Base-by-base conservation (phyloP, 2,888 invertebrate genomes). In the Papilio gigon region DNA sequence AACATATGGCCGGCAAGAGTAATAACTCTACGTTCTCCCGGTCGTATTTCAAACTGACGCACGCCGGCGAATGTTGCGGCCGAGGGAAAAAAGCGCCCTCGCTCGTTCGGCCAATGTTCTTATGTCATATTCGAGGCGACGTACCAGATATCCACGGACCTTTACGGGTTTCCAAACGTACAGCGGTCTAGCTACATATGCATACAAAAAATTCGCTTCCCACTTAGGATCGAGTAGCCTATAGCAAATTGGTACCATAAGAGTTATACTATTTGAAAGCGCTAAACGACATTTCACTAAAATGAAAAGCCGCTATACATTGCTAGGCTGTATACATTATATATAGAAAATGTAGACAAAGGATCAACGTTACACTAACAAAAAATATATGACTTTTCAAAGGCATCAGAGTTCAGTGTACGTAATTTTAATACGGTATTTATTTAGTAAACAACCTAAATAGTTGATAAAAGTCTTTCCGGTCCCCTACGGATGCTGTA, bases 41-140 rank as follows among this genome's bases (percentile, higher is more conserved):
- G 72, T 68, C 73, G 75, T 76, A 74, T 74, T 73, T 77, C 76
- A 77, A 73, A 71, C 73, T 71, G 75, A 75, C 72, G 70, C 74
- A 73, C 72, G 73, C 71, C 59, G 35, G 33, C 25, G 20, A 56
- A 67, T 61, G 44, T 37, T 44, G 50, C 64, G 47, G 20, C 42
- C 25, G 20, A 61, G 66, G 69, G 70, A 71, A 72, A 73, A 75
- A 71, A 69, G 61, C 53, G 67, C 65, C 71, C 74, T 74, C 72
- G 67, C 70, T 65, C 60, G 2, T 25, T 35, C 50, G 37, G n/a
- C 50, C 25, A 4, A 47, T 53, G 20, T 5, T 56, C 53, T n/a
- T 56, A 30, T 53, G 53, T 56, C 53, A 56, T 56, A 56, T 53
- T 27, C 47, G 47, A 14, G 27, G 50, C 17, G 25, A 30, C 30